Evolutionary conservation across 2,888 invertebrate genomes (phyloP).

Genomic region (Meghimatium bilineatum): DNA sequence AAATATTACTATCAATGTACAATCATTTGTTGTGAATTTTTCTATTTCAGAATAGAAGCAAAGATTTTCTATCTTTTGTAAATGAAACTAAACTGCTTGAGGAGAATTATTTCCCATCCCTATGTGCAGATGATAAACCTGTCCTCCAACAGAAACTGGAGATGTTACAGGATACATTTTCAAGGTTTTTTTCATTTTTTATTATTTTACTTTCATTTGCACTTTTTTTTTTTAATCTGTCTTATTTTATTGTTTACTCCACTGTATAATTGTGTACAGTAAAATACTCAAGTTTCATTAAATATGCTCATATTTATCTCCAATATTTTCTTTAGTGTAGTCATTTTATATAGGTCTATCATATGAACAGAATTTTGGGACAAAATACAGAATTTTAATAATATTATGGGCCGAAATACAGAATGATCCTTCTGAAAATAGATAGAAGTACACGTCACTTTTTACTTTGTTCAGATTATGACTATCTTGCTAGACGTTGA

Average conservation of each 20-base stretch:
- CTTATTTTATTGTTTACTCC: no score
- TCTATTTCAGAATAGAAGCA: slow-evolving; percentile 61
- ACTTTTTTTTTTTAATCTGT: no score
- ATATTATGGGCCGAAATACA: no score
- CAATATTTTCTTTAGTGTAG: no score
- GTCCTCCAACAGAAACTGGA: slow-evolving; percentile 79
- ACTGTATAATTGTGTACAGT: no score
- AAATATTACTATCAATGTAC: not conserved
- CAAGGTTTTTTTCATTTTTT: not conserved
- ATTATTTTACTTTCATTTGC: not conserved
- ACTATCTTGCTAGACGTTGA: not conserved
- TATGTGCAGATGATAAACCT: slow-evolving; percentile 90
- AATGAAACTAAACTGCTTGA: slow-evolving; percentile 87
- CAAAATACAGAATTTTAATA: no score
- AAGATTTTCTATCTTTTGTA: slow-evolving; percentile 64
- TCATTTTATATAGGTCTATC: no score
- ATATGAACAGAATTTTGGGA: no score
- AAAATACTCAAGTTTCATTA: no score
- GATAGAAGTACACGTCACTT: no score
- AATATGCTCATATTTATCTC: no score
- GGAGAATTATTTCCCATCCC: slow-evolving; percentile 86
- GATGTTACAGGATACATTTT: slow-evolving; percentile 83
- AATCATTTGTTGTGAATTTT: not conserved
- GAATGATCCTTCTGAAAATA: no score
- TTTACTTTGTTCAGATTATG: not conserved